Evolutionary conservation across 2,888 invertebrate species (phyloP), one percentile per base, ranked within the genome.

Genomic region (Agrotis segetum): DNA sequence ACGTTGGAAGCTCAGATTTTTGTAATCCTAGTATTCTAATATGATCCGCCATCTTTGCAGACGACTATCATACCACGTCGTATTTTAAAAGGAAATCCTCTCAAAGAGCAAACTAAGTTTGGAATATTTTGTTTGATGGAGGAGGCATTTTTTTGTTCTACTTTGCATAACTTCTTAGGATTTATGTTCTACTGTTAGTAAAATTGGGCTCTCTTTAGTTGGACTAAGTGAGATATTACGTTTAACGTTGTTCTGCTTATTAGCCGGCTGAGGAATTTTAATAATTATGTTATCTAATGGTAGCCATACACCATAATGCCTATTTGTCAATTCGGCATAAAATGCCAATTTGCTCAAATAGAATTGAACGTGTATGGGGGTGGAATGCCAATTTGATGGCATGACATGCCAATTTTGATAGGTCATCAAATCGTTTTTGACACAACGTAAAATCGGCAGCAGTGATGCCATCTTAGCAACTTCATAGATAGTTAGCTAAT

Each of bases 11-110:
- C 74, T 79, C 47, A 78, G 82, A 83, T 85, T 85, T 83, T 84
- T 78, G 74, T 83, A 74, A 84, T 85, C 79, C 76, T 72, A 72
- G 82, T 79, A 79, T 61, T 71, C 52, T 71, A 55, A 69, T 81
- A 62, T 56, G 55, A 73, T 77, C 70, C 69, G 44, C 60, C 65
- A 71, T 72, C 67, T 79, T 75, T 50, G 61, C 56, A 66, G 63
- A 63, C 47, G 62, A 64, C 64, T 56, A 52, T 53, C 59, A 44
- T 72, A 49, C 60, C 5, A 29, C 65, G 59, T 59, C 67, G 50
- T 67, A 74, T 77, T 79, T 77, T 47, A 58, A 70, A 76, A 75
- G 58, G 66, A 62, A 67, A 75, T 70, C 40, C 58, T 71, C 60
- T 63, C 61, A 66, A 72, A 76, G 24, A 49, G 62, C 59, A 19